Evolutionary conservation across 2,797 vertebrate species (phyloP).

Genomic region (Oreonectes daqikongensis): DNA sequence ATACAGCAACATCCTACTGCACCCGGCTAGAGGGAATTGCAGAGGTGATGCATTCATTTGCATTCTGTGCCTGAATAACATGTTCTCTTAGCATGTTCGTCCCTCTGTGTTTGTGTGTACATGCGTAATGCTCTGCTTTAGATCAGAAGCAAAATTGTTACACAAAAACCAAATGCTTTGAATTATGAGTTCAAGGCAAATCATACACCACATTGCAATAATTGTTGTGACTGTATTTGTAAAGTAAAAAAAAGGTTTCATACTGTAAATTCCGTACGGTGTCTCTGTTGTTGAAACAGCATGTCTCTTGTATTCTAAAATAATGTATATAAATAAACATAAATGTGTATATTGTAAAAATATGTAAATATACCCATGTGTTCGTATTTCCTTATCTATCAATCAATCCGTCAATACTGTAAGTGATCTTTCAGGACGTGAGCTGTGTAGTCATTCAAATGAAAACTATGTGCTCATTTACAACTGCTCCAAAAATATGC

Average conservation of each 20-base stretch:
- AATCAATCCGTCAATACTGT: no score
- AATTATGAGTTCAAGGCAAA: neutral
- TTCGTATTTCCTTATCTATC: neutral
- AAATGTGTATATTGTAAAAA: constrained; percentile 34
- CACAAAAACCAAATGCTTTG: constrained; percentile 8
- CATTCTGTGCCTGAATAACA: constrained; percentile 43
- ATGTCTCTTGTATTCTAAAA: constrained; percentile 14
- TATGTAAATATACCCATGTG: constrained; percentile 33
- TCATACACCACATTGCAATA: constrained; percentile 10
- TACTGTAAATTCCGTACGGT: neutral
- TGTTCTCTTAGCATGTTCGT: neutral
- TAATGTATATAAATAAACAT: constrained; percentile 5
- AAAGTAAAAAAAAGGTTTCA: neutral
- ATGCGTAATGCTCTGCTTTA: neutral
- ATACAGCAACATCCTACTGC: constrained; percentile 63
- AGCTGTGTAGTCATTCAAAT: neutral
- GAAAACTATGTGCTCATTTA: neutral
- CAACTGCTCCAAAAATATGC: neutral
- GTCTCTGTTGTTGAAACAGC: constrained; percentile 27
- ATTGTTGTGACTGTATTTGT: constrained; percentile 11
- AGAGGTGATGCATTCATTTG: constrained; percentile 56
- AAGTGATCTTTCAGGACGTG: no score
- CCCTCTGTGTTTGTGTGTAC: constrained; percentile 8
- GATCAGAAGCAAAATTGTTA: constrained; percentile 8
- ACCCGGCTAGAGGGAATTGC: constrained; percentile 56